A percentile compares a stretch with the other conserved stretches of the same genome.
phyloP scores from a whole-genome alignment of 1,140 invertebrate genomes.

The Portunus trituberculatus region DNA sequence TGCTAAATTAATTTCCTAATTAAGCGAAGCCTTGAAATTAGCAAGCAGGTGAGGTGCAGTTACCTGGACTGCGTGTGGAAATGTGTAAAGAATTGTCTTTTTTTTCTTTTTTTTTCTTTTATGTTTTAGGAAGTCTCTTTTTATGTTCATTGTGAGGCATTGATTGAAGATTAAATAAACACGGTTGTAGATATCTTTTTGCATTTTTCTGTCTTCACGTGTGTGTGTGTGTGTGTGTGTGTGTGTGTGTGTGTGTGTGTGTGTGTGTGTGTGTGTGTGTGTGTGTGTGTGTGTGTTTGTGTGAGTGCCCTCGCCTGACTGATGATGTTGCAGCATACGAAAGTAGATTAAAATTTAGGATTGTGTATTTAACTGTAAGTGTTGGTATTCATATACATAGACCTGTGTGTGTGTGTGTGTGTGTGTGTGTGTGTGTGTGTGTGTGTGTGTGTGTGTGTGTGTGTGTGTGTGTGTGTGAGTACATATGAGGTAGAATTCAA shows the following conservation, averaged over 20 bases:
- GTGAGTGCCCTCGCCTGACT: neutral
- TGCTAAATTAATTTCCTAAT: conserved; percentile 24
- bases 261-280: conserved; percentile 42
- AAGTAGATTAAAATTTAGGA: too few species aligned
- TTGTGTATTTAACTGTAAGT: conserved; percentile 28
- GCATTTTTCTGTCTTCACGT: too few species aligned
- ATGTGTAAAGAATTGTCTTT: neutral
- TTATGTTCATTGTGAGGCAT: neutral
- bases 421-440: neutral
- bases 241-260: neutral
- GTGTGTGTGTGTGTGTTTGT: conserved; percentile 43
- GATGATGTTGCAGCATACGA: too few species aligned
- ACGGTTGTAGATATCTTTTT: neutral
- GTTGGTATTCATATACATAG: neutral
- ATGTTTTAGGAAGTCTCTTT: neutral
- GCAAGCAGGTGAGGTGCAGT: conserved; percentile 16
- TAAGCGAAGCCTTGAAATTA: conserved; percentile 22
- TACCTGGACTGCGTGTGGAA: neutral
- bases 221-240: neutral
- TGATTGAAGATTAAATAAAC: neutral
- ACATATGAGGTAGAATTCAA: neutral
- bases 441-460: neutral
- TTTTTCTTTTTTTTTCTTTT: neutral
- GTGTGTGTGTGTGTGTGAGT: neutral
- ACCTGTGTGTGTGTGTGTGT: conserved; percentile 15